Evolutionary conservation across 1,140 invertebrate genomes (phyloP), one percentile per base, ranked within the genome.

Genomic region (Bombus soroeensis): DNA sequence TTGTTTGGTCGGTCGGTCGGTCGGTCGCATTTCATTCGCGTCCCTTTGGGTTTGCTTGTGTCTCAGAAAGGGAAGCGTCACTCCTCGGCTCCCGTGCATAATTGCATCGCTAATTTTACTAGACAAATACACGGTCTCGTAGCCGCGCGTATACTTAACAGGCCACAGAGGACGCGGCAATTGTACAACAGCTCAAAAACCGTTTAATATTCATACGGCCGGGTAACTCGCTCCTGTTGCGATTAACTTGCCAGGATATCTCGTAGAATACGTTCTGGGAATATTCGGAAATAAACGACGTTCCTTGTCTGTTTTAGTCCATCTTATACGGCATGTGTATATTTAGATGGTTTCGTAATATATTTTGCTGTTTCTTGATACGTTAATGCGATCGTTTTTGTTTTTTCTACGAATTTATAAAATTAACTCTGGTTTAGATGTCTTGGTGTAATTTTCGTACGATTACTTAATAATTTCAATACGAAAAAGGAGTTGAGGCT

Each of bases 81-180:
- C 83, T 85, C 68, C 83, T 64, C 77, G 57, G 9, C 76, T 62
- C 12, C 22, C 34, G 25, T 80, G 68, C 83, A 85, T 85, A 85
- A 85, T 85, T 85, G 76, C 76, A 85, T 80, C 77, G 77, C 76
- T 85, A 85, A 85, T 85, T 85, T 53, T 62, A 39, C 83, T 72
- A 85, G 83, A 72, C 57, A 85, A 85, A 62, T 70, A 80, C 68
- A 72, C 77, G 68, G 66, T 70, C 32, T 39, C 57, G 43, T 72
- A 66, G 83, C 32, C 22, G 10, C 15, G 66, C 39, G 83, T 85
- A 73, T 47, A 72, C 73, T 85, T 85, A 85, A 85, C 77, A 85
- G 57, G 53, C 83, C 83, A 47, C 77, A 57, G 77, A 85, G 83
- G 83, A 80, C 68, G 34, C 18, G n/a, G 76, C 83, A 62, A 85